phyloP scores from a whole-genome alignment of 23 tunicate species.

The Trididemnum miniatum region DNA sequence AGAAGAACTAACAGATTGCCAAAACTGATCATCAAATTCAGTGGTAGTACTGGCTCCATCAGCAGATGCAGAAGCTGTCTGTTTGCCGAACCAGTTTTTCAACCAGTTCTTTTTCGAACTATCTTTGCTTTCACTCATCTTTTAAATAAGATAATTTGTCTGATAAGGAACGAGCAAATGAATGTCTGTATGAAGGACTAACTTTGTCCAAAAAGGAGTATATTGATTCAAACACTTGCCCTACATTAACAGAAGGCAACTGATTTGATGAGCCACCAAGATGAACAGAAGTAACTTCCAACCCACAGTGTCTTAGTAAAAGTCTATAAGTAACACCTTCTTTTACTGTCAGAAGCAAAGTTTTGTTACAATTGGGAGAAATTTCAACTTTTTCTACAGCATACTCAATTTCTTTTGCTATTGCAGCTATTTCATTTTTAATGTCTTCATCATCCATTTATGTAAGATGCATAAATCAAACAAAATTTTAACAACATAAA shows the following conservation, averaged over 20 bases:
- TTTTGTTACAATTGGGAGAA: not conserved
- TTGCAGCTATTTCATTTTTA: slow-evolving; percentile 36
- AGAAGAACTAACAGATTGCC: slow-evolving; percentile 44
- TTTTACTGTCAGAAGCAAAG: slow-evolving; percentile 32
- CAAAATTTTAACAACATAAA: too few species aligned
- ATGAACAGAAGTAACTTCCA: slow-evolving; percentile 22
- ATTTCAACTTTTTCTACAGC: slow-evolving; percentile 47
- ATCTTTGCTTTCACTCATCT: slow-evolving; percentile 80
- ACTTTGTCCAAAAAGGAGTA: slow-evolving; percentile 68
- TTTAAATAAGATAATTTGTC: slow-evolving; percentile 18
- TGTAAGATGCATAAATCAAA: not conserved
- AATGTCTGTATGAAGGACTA: slow-evolving; percentile 46
- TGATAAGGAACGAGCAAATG: slow-evolving; percentile 33
- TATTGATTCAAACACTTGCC: slow-evolving; percentile 58
- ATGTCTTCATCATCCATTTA: slow-evolving; percentile 61
- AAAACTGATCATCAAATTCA: slow-evolving; percentile 45
- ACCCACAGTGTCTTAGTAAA: slow-evolving; percentile 26
- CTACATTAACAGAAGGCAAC: not conserved
- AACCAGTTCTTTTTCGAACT: slow-evolving; percentile 21
- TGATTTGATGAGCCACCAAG: not conserved
- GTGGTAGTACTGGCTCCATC: not conserved
- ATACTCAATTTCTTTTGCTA: slow-evolving; percentile 49
- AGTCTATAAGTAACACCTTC: slow-evolving; percentile 41
- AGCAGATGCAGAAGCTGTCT: not conserved
- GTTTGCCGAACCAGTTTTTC: slow-evolving; percentile 16